Conservation (phyloP, 1,140 invertebrate genomes). For the Caerostris extrusa region DNA sequence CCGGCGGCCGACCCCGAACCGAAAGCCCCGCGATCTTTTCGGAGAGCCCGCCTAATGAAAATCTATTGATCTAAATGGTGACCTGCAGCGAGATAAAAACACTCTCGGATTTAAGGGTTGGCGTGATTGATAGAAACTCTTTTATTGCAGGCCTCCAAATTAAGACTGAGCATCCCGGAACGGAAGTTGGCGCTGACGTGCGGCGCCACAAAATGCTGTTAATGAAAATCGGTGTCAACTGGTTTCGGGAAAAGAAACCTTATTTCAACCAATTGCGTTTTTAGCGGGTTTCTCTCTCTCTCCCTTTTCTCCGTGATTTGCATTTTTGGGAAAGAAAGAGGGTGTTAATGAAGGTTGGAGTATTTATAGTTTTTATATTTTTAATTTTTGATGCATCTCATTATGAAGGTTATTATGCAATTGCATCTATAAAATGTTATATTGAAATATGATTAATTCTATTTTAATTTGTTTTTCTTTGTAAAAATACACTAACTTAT, state of each 20-base stretch:
- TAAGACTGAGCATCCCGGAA: constrained; percentile 38
- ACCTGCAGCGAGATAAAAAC: constrained; percentile 47
- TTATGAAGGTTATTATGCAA: too few species aligned
- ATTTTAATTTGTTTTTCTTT: too few species aligned
- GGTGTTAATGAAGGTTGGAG: too few species aligned
- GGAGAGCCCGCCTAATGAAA: constrained; percentile 61
- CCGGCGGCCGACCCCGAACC: constrained; percentile 26
- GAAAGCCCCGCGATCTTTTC: constrained; percentile 57
- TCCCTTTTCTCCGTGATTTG: not conserved
- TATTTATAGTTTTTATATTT: too few species aligned
- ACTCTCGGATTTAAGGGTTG: not conserved
- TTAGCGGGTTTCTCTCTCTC: not conserved
- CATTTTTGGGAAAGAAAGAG: too few species aligned
- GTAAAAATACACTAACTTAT: too few species aligned
- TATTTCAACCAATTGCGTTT: not conserved
- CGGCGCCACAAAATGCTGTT: constrained; percentile 8
- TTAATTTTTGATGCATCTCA: too few species aligned
- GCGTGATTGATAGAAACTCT: constrained; percentile 44
- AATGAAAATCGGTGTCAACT: constrained; percentile 33
- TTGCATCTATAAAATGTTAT: too few species aligned
- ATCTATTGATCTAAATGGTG: constrained; percentile 59
- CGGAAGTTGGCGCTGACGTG: constrained; percentile 7
- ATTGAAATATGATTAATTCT: too few species aligned
- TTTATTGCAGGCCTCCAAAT: constrained; percentile 47
- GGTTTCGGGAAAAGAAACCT: not conserved